phyloP scores from a whole-genome alignment of 2,888 invertebrate genomes.

The Drosophila diplacantha region DNA sequence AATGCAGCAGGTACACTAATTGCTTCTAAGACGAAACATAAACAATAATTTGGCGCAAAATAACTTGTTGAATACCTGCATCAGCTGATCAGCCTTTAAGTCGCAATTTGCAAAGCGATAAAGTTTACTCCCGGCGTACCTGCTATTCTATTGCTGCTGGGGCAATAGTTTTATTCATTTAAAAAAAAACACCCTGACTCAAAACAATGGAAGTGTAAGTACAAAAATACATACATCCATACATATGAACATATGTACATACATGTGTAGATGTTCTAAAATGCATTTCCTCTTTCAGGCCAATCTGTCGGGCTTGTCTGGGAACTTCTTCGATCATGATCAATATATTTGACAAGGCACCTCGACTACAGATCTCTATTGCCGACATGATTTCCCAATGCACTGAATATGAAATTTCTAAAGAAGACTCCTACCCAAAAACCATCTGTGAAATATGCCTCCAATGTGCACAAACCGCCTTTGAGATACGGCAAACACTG shows the following conservation, averaged over 20 bases:
- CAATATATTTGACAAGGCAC: not conserved
- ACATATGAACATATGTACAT: too few relatives aligned
- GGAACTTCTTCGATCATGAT: not conserved
- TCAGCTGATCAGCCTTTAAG: too few relatives aligned
- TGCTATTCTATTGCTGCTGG: not conserved
- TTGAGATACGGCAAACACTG: not conserved
- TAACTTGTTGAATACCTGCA: not conserved
- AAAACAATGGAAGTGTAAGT: not conserved
- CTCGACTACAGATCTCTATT: not conserved
- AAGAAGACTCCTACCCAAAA: not conserved
- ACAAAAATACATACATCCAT: not conserved
- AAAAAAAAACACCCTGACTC: too few relatives aligned
- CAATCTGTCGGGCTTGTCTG: not conserved
- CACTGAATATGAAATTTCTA: not conserved
- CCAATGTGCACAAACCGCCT: not conserved
- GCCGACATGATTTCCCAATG: not conserved
- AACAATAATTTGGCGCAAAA: not conserved
- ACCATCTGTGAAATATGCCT: not conserved
- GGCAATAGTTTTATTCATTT: not conserved
- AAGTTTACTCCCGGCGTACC: not conserved
- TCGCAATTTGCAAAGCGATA: not conserved
- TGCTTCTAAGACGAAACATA: not conserved
- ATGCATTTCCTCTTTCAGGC: not conserved
- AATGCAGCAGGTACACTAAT: too few relatives aligned
- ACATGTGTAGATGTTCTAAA: not conserved